phyloP scores from a whole-genome alignment of 2,888 invertebrate species.

The Phortica magna region DNA sequence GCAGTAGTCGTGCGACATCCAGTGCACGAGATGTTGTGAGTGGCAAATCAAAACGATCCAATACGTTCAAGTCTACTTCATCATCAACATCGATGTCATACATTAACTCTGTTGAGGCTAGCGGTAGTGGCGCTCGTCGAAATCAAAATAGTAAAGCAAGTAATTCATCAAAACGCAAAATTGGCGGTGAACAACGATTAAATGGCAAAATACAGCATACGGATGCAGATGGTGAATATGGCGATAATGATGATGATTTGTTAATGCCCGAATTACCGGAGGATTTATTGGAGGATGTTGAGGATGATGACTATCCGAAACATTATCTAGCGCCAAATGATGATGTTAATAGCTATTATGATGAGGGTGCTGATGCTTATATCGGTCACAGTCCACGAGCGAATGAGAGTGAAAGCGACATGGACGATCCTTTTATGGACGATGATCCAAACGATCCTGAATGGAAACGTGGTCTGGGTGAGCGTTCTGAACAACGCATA shows the following conservation, averaged over 20 bases:
- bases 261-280: constrained; percentile 46
- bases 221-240: constrained; percentile 44
- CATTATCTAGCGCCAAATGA: constrained; percentile 69
- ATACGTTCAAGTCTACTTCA: constrained; percentile 4
- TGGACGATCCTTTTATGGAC: constrained; percentile 81
- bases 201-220: constrained; percentile 38
- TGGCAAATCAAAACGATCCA: constrained; percentile 27
- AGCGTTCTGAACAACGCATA: constrained; percentile 48
- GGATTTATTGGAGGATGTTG: constrained; percentile 40
- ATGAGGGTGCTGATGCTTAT: constrained; percentile 66
- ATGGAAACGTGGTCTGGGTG: constrained; percentile 80
- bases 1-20: constrained; percentile 44
- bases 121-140: constrained; percentile 38
- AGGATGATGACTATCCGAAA: constrained; percentile 62
- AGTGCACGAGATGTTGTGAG: constrained; percentile 4
- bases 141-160: not conserved
- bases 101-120: constrained; percentile 32
- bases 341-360: constrained; percentile 50
- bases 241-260: constrained; percentile 41
- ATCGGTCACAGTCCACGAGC: constrained; percentile 43
- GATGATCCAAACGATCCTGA: constrained; percentile 93
- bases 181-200: constrained; percentile 32
- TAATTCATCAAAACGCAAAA: not conserved
- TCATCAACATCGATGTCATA: constrained; percentile 43
- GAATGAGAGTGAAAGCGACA: constrained; percentile 59